Evolutionary conservation across 2,888 invertebrate species (phyloP).

Genomic region (Zaprionus obscuricornis): DNA sequence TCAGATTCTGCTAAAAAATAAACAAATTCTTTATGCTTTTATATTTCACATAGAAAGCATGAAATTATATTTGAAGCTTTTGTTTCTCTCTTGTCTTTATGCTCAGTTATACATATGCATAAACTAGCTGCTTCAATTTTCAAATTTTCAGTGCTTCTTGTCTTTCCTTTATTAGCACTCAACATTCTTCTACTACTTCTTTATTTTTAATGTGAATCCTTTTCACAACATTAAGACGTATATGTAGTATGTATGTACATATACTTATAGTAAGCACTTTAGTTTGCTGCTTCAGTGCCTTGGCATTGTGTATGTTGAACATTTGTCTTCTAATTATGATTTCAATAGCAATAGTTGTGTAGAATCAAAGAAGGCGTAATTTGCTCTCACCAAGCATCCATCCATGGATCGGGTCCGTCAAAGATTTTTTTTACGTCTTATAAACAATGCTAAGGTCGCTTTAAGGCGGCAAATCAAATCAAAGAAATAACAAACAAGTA

Average conservation of each 20-base stretch:
- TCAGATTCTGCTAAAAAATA: not conserved
- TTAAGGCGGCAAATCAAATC: constrained; percentile 76
- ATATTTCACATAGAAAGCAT: not conserved
- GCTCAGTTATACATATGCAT: no score
- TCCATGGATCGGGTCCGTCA: constrained; percentile 23
- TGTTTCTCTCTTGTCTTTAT: no score
- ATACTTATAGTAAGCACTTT: constrained; percentile 51
- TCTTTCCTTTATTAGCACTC: constrained; percentile 50
- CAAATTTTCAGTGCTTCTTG: not conserved
- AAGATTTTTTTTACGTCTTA: constrained; percentile 14
- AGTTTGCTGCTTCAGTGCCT: constrained; percentile 41
- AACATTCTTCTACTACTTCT: not conserved
- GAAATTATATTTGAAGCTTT: not conserved
- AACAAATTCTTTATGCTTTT: no score
- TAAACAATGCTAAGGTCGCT: constrained; percentile 42
- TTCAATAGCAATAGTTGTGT: constrained; percentile 46
- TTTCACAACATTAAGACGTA: constrained; percentile 40
- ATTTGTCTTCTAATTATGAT: constrained; percentile 75
- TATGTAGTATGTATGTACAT: no score
- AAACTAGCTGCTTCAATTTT: constrained; percentile 34
- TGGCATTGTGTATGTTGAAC: constrained; percentile 37
- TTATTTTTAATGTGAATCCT: constrained; percentile 13
- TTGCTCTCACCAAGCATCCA: constrained; percentile 70
- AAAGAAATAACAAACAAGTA: constrained; percentile 73
- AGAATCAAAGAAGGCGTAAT: constrained; percentile 81